Evolutionary conservation across 2,888 invertebrate species (phyloP).

Genomic region (Pterobdella sp.): DNA sequence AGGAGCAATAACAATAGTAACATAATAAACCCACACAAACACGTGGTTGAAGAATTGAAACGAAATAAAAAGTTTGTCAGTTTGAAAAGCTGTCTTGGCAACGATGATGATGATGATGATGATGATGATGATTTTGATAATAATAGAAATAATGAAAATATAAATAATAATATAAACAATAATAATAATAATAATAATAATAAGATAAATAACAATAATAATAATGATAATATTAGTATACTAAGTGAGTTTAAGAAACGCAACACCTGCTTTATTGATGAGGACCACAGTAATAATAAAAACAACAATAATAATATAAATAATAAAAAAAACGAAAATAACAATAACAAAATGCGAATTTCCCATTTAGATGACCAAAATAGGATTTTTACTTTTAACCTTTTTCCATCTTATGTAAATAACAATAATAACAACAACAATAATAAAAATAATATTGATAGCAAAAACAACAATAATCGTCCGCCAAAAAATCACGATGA

Average conservation of each 20-base stretch:
- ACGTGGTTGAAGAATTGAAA: neutral
- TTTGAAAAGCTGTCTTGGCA: neutral
- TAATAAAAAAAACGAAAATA: neutral
- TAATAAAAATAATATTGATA: neutral
- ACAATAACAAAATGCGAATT: neutral
- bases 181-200: neutral
- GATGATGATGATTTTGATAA: neutral
- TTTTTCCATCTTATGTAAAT: neutral
- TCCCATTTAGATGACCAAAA: constrained; percentile 6
- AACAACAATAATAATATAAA: neutral
- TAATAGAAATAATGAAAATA: neutral
- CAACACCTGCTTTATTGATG: too few relatives aligned
- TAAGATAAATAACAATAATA: neutral
- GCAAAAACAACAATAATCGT: neutral
- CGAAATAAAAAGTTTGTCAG: neutral
- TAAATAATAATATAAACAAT: neutral
- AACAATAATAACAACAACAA: neutral
- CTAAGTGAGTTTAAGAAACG: too few relatives aligned
- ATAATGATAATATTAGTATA: neutral
- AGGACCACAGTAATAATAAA: neutral
- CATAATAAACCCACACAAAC: neutral
- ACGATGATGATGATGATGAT: neutral
- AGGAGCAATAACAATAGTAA: neutral
- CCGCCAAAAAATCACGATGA: too few relatives aligned
- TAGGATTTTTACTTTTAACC: neutral